Percentiles rank a stretch among this genome's conserved stretches.
phyloP scores from a whole-genome alignment of 2,113 vertebrate genomes.

The Rhynchomys soricoides region DNA sequence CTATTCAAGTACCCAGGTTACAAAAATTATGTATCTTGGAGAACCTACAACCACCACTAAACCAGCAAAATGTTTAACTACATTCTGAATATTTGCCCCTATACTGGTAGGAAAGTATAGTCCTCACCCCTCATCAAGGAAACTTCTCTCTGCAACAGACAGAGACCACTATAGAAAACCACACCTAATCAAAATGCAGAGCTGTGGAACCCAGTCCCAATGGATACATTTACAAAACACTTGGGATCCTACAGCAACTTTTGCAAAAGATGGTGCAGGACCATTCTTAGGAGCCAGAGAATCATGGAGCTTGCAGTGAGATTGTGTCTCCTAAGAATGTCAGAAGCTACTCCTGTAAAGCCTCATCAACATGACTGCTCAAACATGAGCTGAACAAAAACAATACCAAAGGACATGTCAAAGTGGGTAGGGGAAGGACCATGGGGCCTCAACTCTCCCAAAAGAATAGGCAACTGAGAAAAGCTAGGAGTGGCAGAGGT shows the following conservation, averaged over 20 bases:
- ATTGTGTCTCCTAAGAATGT: not conserved
- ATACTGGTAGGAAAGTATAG: not conserved
- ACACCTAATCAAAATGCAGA: not conserved
- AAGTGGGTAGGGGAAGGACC: not conserved
- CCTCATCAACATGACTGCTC: not conserved
- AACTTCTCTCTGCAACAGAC: not conserved
- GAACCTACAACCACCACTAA: not conserved
- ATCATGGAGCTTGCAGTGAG: not conserved
- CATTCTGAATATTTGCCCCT: not conserved
- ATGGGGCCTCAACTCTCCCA: accelerated
- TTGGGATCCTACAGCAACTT: accelerated
- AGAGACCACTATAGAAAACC: not conserved
- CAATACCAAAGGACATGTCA: not conserved
- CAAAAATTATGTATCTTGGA: not conserved
- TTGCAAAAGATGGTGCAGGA: not conserved
- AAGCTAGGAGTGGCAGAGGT: not conserved
- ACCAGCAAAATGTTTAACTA: not conserved
- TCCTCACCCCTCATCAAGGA: not conserved
- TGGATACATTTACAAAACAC: not conserved
- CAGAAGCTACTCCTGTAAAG: not conserved
- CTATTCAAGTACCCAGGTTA: not conserved
- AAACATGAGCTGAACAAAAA: not conserved
- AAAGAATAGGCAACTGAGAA: not conserved
- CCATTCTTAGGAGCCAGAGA: not conserved
- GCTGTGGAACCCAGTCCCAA: not conserved